Evolutionary conservation across 2,113 vertebrate species (phyloP).

Genomic region (Labeo catla): DNA sequence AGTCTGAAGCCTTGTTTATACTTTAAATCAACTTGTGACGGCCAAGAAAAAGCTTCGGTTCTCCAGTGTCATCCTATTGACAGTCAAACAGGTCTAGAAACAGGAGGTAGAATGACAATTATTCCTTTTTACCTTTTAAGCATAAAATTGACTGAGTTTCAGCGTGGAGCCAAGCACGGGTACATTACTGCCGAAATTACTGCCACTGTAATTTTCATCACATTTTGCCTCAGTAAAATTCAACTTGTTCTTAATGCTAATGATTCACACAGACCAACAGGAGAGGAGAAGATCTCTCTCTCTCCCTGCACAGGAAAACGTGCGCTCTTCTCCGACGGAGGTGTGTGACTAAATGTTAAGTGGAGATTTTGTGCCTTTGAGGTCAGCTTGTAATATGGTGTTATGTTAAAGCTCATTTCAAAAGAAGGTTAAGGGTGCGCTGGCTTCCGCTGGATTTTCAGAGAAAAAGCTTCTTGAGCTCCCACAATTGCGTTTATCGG

Average conservation of each 20-base stretch:
- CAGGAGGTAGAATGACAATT: no score
- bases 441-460: conserved; percentile 12
- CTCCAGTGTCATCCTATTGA: no score
- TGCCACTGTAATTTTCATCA: neutral
- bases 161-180: neutral
- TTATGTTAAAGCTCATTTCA: conserved; percentile 41
- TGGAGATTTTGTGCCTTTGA: conserved; percentile 35
- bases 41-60: no score
- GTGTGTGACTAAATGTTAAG: conserved; percentile 49
- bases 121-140: no score
- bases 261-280: neutral
- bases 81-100: no score
- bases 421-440: conserved; percentile 37
- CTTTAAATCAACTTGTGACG: neutral
- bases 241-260: neutral
- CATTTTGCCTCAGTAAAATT: conserved; percentile 8
- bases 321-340: conserved; percentile 9
- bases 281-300: neutral
- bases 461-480: conserved; percentile 30
- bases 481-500: conserved; percentile 46
- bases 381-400: conserved; percentile 50
- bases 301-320: neutral
- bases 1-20: neutral
- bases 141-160: neutral
- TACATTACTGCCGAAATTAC: neutral